phyloP scores from a whole-genome alignment of 2,797 vertebrate genomes.

The Philypnodon macrostomus region DNA sequence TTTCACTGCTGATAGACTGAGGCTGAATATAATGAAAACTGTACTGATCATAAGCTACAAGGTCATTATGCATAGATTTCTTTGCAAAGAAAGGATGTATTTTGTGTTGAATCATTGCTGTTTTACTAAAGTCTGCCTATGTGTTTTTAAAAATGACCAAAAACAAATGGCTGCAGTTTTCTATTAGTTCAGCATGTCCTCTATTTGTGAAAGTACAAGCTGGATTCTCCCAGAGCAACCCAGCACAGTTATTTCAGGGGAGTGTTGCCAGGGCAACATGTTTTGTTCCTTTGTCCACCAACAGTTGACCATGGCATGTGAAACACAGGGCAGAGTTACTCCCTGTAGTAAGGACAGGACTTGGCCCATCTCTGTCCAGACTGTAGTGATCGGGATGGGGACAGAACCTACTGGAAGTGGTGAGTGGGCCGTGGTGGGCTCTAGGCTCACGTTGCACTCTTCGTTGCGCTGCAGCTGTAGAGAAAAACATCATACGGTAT shows the following conservation, averaged over 20 bases:
- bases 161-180: constrained; percentile 3
- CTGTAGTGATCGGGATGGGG: constrained; percentile 24
- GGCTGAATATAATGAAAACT: constrained; percentile 18
- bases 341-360: constrained; percentile 46
- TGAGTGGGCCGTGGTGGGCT: constrained; percentile 47
- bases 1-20: constrained; percentile 11
- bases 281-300: constrained; percentile 65
- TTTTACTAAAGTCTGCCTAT: background rate
- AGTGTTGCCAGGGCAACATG: constrained; percentile 58
- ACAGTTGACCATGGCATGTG: constrained; percentile 52
- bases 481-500: constrained; percentile 33
- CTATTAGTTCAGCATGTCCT: constrained; percentile 8
- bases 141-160: constrained; percentile 11
- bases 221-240: constrained; percentile 38
- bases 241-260: constrained; percentile 40
- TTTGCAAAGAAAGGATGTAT: constrained; percentile 6
- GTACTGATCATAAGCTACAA: constrained; percentile 18
- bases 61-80: constrained; percentile 12
- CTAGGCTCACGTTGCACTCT: constrained; percentile 32
- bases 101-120: constrained; percentile 7
- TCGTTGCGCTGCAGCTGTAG: constrained; percentile 33
- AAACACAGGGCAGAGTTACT: constrained; percentile 43
- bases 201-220: constrained; percentile 31
- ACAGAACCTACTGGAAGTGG: constrained; percentile 45
- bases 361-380: constrained; percentile 40